These are phyloP conservation scores for Pedionomus torquatus DNA, from an alignment of 2,113 vertebrate species.

Conservation along the genomic window DNA sequence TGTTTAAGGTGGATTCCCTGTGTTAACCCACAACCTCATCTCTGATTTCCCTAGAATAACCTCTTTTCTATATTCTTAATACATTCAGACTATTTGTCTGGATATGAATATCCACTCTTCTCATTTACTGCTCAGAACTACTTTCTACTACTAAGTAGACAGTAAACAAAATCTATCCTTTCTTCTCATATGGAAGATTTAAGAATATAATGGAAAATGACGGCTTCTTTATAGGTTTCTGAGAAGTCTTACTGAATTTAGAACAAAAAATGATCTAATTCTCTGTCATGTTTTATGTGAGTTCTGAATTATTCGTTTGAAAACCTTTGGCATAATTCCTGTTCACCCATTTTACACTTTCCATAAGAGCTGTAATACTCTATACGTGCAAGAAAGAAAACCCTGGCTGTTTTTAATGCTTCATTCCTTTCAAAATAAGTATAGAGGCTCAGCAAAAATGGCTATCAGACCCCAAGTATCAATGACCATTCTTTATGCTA, in stretches of 20 bases:
- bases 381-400: neutral
- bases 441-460: conserved; percentile 28
- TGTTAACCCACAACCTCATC: neutral
- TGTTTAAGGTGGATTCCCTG: neutral
- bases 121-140: neutral
- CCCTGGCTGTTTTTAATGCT: neutral
- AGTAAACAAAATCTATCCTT: neutral
- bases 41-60: neutral
- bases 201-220: neutral
- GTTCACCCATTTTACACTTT: conserved; percentile 46
- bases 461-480: conserved; percentile 40
- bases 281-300: neutral
- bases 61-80: neutral
- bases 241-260: neutral
- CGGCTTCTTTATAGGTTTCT: neutral
- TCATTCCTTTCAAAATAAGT: conserved; percentile 37
- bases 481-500: conserved; percentile 60
- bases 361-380: neutral
- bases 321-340: conserved; percentile 46
- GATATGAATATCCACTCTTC: neutral
- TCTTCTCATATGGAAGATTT: neutral
- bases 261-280: neutral
- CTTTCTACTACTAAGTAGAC: neutral
- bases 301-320: neutral
- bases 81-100: neutral